A percentile compares a stretch with the other conserved stretches of the same genome.
Evolutionary conservation across 2,797 vertebrate genomes (phyloP).

Genomic region (Schizopygopsis pylzovi): DNA sequence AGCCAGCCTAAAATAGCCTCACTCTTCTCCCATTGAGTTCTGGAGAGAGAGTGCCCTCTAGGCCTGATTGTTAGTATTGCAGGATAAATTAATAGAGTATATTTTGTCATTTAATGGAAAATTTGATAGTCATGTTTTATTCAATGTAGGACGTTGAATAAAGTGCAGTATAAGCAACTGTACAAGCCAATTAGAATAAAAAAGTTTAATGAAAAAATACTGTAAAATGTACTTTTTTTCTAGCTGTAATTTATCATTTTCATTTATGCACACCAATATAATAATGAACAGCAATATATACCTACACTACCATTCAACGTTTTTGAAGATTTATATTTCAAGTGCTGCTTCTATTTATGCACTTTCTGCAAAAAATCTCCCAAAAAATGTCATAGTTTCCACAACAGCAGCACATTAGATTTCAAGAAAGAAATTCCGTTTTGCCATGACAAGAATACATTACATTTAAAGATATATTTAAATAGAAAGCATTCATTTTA

Average conservation of each 20-base stretch:
- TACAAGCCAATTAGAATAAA: neutral
- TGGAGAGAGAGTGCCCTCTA: conserved; percentile 31
- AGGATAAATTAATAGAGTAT: neutral
- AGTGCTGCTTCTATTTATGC: neutral
- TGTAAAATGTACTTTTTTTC: neutral
- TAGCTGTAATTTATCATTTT: neutral
- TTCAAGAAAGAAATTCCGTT: no score
- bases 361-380: neutral
- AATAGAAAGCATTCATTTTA: no score
- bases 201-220: no score
- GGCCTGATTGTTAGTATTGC: neutral
- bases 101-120: neutral
- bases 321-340: neutral
- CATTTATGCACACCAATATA: neutral
- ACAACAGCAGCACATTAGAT: neutral
- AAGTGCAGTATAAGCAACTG: neutral
- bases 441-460: no score
- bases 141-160: neutral
- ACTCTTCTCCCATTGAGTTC: neutral
- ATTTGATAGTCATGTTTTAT: neutral
- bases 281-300: neutral
- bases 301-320: neutral
- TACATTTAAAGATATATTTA: no score
- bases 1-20: conserved; percentile 26
- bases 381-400: neutral